phyloP scores from a whole-genome alignment of 2,797 vertebrate species.

The Cetoscarus ocellatus region DNA sequence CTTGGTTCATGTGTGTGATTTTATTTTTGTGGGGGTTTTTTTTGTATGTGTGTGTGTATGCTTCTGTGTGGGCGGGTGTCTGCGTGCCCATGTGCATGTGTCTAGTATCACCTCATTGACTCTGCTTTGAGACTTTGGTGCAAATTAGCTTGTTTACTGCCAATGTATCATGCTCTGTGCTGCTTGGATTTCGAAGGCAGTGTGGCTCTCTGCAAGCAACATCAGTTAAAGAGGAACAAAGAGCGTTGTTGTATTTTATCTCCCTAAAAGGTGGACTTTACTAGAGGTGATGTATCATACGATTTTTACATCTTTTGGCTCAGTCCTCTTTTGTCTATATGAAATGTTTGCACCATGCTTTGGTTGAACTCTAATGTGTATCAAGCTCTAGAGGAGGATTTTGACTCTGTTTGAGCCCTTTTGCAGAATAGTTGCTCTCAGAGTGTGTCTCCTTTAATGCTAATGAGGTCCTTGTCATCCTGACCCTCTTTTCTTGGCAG shows the following conservation, averaged over 20 bases:
- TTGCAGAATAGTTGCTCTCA: no score
- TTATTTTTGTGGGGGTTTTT: conserved; percentile 1
- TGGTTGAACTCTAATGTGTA: no score
- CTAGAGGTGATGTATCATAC: no score
- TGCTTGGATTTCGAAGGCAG: conserved; percentile 3
- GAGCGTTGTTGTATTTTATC: not conserved
- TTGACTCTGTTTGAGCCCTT: no score
- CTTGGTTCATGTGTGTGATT: conserved; percentile 25
- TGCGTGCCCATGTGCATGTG: conserved; percentile 1
- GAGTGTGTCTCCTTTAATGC: no score
- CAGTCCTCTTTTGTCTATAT: no score
- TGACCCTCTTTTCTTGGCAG: no score
- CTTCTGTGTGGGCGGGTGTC: conserved; percentile 7
- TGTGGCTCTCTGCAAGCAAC: conserved; percentile 2
- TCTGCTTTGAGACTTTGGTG: conserved; percentile 48
- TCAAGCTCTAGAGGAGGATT: no score
- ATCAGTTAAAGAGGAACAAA: not conserved
- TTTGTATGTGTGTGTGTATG: conserved; percentile 14
- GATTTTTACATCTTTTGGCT: no score
- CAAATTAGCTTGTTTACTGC: conserved; percentile 42
- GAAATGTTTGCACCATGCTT: no score
- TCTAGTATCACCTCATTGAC: conserved; percentile 46
- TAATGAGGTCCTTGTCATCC: no score
- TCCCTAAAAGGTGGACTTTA: not conserved
- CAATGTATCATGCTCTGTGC: conserved; percentile 17